Percentiles rank a stretch among this genome's conserved stretches.
These are phyloP conservation scores for Bergia sp. DNA, from an alignment of 92 coral and sea anemone species.

Conservation along the genomic window DNA sequence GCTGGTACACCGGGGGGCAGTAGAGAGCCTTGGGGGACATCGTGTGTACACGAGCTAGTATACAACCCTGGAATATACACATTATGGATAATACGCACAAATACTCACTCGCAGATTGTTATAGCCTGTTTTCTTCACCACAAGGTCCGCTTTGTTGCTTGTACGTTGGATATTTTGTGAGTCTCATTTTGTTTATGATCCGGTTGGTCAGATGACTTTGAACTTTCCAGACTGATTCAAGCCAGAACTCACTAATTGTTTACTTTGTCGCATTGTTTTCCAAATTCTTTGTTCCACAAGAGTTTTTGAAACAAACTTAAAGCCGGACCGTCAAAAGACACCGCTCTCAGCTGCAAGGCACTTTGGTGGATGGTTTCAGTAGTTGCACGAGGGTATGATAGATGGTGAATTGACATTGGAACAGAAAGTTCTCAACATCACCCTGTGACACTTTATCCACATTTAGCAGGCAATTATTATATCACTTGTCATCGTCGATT, in stretches of 20 bases:
- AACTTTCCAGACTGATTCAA: conserved; percentile 45
- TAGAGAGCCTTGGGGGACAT: conserved; percentile 31
- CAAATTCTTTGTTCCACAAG: conserved; percentile 46
- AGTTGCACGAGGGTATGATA: neutral
- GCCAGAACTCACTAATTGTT: conserved; percentile 43
- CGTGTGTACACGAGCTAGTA: conserved; percentile 12
- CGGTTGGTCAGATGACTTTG: conserved; percentile 55
- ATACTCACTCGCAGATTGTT: conserved; percentile 3
- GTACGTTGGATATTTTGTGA: neutral
- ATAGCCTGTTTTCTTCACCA: neutral
- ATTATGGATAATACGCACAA: conserved; percentile 20
- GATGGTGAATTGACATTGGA: neutral
- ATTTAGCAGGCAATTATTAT: conserved; percentile 43
- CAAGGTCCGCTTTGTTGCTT: conserved; percentile 13
- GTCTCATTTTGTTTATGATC: conserved; percentile 10
- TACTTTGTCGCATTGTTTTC: conserved; percentile 36
- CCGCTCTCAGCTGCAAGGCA: conserved; percentile 38
- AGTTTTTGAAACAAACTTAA: conserved; percentile 35
- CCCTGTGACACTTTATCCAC: conserved; percentile 28
- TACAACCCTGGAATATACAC: neutral
- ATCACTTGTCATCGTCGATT: conserved; percentile 29
- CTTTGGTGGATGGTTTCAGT: conserved; percentile 21
- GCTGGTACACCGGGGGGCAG: conserved; percentile 38
- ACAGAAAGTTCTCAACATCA: conserved; percentile 10
- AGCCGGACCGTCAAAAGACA: conserved; percentile 27